phyloP scores from a whole-genome alignment of 2,797 vertebrate genomes.

The Lacerta bilineata region DNA sequence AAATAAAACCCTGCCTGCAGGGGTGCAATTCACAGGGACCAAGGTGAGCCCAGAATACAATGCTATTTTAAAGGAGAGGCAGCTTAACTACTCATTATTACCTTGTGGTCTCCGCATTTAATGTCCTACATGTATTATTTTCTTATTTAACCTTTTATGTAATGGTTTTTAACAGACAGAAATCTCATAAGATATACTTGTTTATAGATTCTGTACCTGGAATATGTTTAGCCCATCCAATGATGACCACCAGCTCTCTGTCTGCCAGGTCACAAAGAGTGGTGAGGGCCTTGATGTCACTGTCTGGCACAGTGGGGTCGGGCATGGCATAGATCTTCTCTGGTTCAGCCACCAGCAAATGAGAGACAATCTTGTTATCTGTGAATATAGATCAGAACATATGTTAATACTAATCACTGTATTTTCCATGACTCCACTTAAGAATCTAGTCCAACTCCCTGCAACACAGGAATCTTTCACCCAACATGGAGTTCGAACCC shows the following conservation, averaged over 20 bases:
- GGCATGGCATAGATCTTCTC: constrained; percentile 99
- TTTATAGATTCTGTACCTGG: constrained; percentile 85
- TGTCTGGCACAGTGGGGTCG: constrained; percentile 97
- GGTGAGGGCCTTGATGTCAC: constrained; percentile 98
- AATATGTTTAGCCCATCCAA: constrained; percentile 99
- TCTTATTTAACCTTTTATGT: accelerated
- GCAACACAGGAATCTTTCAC: too few species aligned
- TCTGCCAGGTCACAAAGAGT: constrained; percentile 98
- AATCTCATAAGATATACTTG: background rate
- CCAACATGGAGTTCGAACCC: too few species aligned
- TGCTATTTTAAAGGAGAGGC: too few species aligned
- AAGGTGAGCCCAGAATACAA: too few species aligned
- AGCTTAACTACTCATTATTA: too few species aligned
- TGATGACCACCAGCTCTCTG: constrained; percentile 97
- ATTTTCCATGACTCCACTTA: background rate
- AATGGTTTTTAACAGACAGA: background rate
- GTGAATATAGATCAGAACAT: constrained; percentile 84
- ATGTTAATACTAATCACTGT: constrained; percentile 63
- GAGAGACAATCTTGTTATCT: constrained; percentile 99
- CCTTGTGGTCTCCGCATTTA: too few species aligned
- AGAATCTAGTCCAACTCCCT: too few species aligned
- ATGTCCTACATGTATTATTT: too few species aligned
- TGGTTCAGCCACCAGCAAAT: constrained; percentile 98
- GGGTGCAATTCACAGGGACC: too few species aligned
- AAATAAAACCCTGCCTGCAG: background rate